These are phyloP conservation scores for Cephus nigrinus DNA, from an alignment of 2,888 invertebrate genomes.

Conservation along the genomic window DNA sequence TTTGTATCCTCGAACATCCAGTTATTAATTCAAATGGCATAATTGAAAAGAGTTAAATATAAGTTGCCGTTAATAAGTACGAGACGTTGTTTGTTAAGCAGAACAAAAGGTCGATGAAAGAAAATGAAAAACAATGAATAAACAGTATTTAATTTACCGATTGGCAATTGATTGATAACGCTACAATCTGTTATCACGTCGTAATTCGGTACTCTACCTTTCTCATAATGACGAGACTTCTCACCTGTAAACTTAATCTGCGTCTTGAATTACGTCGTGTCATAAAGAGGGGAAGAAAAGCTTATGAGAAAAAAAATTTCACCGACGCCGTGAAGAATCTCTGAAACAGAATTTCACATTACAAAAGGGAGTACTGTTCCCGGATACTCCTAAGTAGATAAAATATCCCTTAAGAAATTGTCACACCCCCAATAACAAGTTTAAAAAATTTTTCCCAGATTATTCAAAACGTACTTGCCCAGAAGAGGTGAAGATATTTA, in stretches of 20 bases:
- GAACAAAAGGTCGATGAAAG: background rate
- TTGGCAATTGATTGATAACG: background rate
- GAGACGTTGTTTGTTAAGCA: background rate
- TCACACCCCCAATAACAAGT: background rate
- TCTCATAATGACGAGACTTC: background rate
- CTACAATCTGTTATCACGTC: background rate
- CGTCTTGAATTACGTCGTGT: background rate
- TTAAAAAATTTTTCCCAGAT: background rate
- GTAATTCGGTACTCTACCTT: background rate
- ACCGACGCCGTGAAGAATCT: background rate
- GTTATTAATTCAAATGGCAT: background rate
- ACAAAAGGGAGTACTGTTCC: no score
- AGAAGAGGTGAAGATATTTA: background rate
- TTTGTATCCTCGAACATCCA: background rate
- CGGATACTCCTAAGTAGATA: background rate
- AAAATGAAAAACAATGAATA: background rate
- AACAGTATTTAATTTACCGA: background rate
- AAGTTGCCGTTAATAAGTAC: background rate
- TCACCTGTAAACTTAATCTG: background rate
- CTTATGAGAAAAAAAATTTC: background rate
- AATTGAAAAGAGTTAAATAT: background rate
- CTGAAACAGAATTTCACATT: no score
- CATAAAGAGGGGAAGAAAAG: background rate
- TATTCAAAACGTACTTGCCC: background rate
- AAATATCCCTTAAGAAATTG: background rate